Base-by-base conservation (phyloP, 2,797 vertebrate genomes). In the Myotis daubentonii region DNA sequence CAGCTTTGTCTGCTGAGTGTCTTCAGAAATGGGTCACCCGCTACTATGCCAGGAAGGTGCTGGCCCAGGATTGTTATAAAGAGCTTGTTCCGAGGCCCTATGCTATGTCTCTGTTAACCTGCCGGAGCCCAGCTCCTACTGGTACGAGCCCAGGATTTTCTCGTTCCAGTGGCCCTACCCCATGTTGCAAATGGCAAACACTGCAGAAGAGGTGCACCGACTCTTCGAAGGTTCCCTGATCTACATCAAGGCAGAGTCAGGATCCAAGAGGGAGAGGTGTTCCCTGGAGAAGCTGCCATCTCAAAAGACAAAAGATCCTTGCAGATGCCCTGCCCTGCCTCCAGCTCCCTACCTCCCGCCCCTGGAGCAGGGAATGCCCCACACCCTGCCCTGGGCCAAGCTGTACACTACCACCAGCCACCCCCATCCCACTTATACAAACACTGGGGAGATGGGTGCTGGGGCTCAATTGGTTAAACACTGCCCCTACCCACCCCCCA, bases 221-320 rank as follows among this genome's bases (percentile, higher is more conserved):
- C 30, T 78, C 57, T 70, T 51, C 41, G 23, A 62, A 78, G 55
- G 6, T 30, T 72, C 12, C 41, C 47, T 44, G 55, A 33, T 23
- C 41, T 23, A 41, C 38, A 87, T 30, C 38, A n/a, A 87, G 49
- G 74, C 60, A 53, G 25, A 70, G 25, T 41, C 53, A 72, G 62
- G 30, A 85, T 49, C 62, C 12, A 65, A 70, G 82, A 36, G 7
- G 23, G 66, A 90, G n/a, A 33, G 36, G 53, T 86, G 20, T 6
- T 28, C 33, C 28, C 9, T 33, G 38, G 23, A 86, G 83, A 90
- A 79, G 44, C 41, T 38, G 49, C 60, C 44, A 36, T 38, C 71
- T 76, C 80, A 78, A 84, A 87, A 95, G 83, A 95, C 55, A 49
- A 80, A 89, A 80, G n/a, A 49, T 87, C 72, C 55, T 66, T 41